These are phyloP conservation scores for Caenorhabditis sinica DNA, from an alignment of 2,888 invertebrate genomes.

Conservation along the genomic window DNA sequence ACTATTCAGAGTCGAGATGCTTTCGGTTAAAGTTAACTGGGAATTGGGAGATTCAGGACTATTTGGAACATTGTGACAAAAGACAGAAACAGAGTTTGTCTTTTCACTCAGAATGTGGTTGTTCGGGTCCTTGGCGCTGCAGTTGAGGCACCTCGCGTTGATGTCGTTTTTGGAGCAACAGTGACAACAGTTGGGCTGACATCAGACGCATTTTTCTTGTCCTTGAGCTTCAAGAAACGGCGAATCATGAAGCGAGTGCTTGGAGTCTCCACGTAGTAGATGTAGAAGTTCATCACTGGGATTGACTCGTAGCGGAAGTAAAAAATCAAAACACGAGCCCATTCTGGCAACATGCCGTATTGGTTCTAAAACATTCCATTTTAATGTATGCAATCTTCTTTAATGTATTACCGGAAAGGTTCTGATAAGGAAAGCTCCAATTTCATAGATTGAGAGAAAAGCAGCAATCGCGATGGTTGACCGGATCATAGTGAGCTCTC, in stretches of 20 bases:
- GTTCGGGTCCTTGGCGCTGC: background rate
- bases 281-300: slow-evolving; percentile 31
- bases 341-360: background rate
- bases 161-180: slow-evolving; percentile 6
- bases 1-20: too few species aligned
- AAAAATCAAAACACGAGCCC: slow-evolving; percentile 1
- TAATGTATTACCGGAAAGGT: slow-evolving; percentile 21
- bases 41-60: too few species aligned
- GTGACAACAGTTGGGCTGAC: slow-evolving; percentile 22
- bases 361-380: slow-evolving; percentile 11
- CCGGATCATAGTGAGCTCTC: slow-evolving; percentile 42
- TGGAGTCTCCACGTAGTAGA: slow-evolving; percentile 47
- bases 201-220: background rate
- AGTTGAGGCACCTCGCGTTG: background rate
- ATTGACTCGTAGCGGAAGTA: slow-evolving; percentile 32
- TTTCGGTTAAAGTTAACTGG: too few species aligned
- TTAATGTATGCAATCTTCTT: background rate
- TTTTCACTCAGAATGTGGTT: background rate
- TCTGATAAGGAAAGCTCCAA: slow-evolving; percentile 35
- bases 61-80: too few species aligned
- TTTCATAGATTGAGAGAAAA: slow-evolving; percentile 39
- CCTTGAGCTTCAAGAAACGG: slow-evolving; percentile 12
- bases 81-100: too few species aligned
- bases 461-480: slow-evolving; percentile 18
- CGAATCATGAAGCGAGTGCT: slow-evolving; percentile 45